Conservation (phyloP, 2,888 invertebrate genomes). For the Pinctada fucata region DNA sequence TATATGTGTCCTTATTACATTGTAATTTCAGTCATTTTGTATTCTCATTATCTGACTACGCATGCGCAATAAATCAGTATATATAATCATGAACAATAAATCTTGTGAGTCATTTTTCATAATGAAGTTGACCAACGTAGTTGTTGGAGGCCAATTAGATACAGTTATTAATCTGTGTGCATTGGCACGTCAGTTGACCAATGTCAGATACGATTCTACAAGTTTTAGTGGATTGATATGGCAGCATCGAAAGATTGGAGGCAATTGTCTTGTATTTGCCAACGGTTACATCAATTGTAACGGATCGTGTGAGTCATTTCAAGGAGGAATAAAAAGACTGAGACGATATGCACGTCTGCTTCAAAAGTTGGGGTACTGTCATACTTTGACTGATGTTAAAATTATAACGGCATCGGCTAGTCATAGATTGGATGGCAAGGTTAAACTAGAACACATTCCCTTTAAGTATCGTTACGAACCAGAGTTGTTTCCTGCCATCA, state of each 20-base stretch:
- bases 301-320: too few relatives aligned
- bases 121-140: too few relatives aligned
- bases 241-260: too few relatives aligned
- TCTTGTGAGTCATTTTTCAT: too few relatives aligned
- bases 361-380: too few relatives aligned
- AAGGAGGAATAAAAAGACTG: not conserved
- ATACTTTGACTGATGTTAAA: conserved; percentile 2
- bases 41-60: too few relatives aligned
- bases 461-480: conserved; percentile 13
- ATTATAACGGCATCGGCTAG: conserved; percentile 10
- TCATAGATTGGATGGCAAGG: not conserved
- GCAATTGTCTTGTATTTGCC: too few relatives aligned
- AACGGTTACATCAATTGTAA: not conserved
- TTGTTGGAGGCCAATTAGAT: too few relatives aligned
- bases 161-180: not conserved
- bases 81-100: too few relatives aligned
- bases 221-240: not conserved
- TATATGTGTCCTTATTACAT: too few relatives aligned
- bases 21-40: too few relatives aligned
- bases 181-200: not conserved
- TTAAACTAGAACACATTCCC: not conserved
- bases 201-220: conserved; percentile 1
- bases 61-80: too few relatives aligned
- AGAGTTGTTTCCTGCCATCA: conserved; percentile 22
- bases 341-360: not conserved